A percentile compares a stretch with the other conserved stretches of the same genome.
Conservation (phyloP, 1,140 invertebrate species). For the Galendromus occidentalis region DNA sequence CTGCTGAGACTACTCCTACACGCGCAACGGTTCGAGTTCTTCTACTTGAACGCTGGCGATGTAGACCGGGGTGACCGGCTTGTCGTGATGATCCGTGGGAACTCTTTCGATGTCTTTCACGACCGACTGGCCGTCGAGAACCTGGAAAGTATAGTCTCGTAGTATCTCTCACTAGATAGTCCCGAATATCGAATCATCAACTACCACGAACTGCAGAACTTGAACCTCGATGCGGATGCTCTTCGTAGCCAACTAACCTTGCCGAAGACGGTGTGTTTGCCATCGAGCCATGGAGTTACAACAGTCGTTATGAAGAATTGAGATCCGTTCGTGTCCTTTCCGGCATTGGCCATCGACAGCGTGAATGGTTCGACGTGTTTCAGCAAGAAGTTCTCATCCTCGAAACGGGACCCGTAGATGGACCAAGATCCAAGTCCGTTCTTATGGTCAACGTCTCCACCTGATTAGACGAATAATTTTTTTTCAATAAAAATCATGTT, state of each 20-base stretch:
- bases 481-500: neutral
- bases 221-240: neutral
- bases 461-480: neutral
- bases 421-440: slow-evolving; percentile 21
- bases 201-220: neutral
- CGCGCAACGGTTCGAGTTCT: neutral
- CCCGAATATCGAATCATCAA: neutral
- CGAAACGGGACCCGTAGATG: slow-evolving; percentile 35
- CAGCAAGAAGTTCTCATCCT: slow-evolving; percentile 36
- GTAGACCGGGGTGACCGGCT: neutral
- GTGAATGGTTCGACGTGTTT: slow-evolving; percentile 22
- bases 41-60: neutral
- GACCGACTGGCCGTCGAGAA: neutral
- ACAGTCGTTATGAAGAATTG: slow-evolving; percentile 90
- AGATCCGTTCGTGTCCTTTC: slow-evolving; percentile 48
- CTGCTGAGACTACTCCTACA: neutral
- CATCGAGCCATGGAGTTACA: slow-evolving; percentile 73
- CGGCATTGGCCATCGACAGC: slow-evolving; percentile 31
- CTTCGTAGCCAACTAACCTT: slow-evolving; percentile 40
- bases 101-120: neutral
- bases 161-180: too few relatives aligned
- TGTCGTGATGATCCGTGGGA: neutral
- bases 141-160: too few relatives aligned
- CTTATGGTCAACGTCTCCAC: slow-evolving; percentile 18
- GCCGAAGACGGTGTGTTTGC: slow-evolving; percentile 78